Conservation (phyloP, 1,140 invertebrate genomes). For the Ceratoteleas bidentatus region DNA sequence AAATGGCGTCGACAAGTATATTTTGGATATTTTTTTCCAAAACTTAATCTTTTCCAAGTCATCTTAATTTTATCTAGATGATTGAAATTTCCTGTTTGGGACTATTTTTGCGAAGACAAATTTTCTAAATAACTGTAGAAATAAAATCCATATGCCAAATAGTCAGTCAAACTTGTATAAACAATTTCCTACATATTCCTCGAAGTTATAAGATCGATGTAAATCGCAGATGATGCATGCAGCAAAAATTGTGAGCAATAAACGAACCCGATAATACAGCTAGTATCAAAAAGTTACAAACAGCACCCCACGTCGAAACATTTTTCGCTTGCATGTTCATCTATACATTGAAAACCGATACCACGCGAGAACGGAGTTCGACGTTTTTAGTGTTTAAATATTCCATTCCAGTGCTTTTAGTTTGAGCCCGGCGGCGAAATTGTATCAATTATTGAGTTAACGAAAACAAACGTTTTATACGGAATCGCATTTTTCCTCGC, state of each 20-base stretch:
- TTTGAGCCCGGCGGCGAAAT: constrained; percentile 31
- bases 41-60: no score
- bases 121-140: no score
- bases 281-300: constrained; percentile 6
- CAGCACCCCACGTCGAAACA: neutral
- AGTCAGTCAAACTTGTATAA: no score
- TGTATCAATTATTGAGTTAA: constrained; percentile 53
- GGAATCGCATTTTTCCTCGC: constrained; percentile 5
- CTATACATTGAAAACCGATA: constrained; percentile 46
- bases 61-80: no score
- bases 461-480: constrained; percentile 29
- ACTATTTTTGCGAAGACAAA: no score
- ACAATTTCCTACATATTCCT: no score
- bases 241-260: neutral
- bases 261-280: neutral
- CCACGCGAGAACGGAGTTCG: constrained; percentile 29
- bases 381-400: constrained; percentile 53
- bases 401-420: constrained; percentile 50
- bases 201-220: no score
- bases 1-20: no score
- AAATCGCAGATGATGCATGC: no score
- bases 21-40: no score
- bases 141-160: no score
- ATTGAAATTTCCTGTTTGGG: no score
- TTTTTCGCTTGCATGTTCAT: constrained; percentile 36